Conservation (phyloP, 2,888 invertebrate species). For the Chloroclysta siterata region DNA sequence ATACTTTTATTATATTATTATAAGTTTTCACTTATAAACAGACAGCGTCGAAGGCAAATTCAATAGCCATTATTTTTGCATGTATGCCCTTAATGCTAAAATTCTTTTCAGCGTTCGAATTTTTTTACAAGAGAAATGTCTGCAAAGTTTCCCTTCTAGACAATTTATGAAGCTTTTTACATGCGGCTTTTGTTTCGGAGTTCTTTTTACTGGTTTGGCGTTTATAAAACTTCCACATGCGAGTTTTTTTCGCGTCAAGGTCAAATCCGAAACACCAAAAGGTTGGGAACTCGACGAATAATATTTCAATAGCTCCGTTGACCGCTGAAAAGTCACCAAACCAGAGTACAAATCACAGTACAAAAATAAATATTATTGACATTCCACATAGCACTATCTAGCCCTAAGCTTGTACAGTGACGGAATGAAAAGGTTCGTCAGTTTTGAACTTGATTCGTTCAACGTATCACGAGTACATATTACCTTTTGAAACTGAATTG, state of each 20-base stretch:
- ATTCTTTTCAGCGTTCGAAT: slow-evolving; percentile 5
- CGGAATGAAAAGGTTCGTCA: too few species aligned
- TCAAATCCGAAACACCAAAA: slow-evolving; percentile 3
- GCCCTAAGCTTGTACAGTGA: too few species aligned
- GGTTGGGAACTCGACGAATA: neutral
- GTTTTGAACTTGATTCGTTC: too few species aligned
- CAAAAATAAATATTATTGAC: too few species aligned
- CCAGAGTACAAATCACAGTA: too few species aligned
- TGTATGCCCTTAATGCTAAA: neutral
- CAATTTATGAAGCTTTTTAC: slow-evolving; percentile 30
- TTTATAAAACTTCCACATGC: slow-evolving; percentile 35
- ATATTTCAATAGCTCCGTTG: neutral
- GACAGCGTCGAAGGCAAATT: too few species aligned
- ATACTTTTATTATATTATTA: too few species aligned
- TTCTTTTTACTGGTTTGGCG: slow-evolving; percentile 26
- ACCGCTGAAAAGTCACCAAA: too few species aligned
- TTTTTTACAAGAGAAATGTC: slow-evolving; percentile 12
- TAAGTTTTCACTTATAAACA: too few species aligned
- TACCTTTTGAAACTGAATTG: too few species aligned
- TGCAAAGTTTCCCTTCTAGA: slow-evolving; percentile 23
- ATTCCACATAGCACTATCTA: too few species aligned
- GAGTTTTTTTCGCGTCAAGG: slow-evolving; percentile 21
- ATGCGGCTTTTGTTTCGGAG: slow-evolving; percentile 23
- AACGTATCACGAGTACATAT: too few species aligned
- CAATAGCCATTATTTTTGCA: neutral